Conservation (phyloP, 2,113 vertebrate genomes). For the Menidia beryllina region DNA sequence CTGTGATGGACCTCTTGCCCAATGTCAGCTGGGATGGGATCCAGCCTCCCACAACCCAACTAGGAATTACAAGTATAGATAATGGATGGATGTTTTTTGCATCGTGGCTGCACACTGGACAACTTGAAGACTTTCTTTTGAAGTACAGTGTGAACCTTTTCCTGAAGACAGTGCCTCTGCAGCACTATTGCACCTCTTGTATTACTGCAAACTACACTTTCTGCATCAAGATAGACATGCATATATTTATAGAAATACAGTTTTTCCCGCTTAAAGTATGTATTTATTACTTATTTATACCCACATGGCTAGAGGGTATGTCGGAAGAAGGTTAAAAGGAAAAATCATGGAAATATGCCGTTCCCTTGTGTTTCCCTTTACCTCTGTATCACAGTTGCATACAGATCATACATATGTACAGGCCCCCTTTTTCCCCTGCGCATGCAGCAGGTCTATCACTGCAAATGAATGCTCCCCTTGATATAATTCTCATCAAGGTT, state of each 20-base stretch:
- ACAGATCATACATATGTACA: slow-evolving; percentile 74
- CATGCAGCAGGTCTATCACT: slow-evolving; percentile 56
- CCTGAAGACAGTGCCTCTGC: neutral
- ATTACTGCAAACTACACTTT: neutral
- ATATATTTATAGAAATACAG: neutral
- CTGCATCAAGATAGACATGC: neutral
- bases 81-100: neutral
- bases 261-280: slow-evolving; percentile 27
- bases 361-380: slow-evolving; percentile 63
- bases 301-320: slow-evolving; percentile 47
- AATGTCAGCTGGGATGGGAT: too few relatives aligned
- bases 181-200: neutral
- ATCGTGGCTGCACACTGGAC: neutral
- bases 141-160: neutral
- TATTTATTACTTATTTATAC: slow-evolving; percentile 51
- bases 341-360: slow-evolving; percentile 48
- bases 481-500: slow-evolving; percentile 80
- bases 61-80: too few relatives aligned
- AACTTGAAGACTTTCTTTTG: neutral
- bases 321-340: slow-evolving; percentile 54
- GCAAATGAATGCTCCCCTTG: slow-evolving; percentile 73
- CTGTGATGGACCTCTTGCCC: too few relatives aligned
- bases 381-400: slow-evolving; percentile 66
- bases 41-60: too few relatives aligned
- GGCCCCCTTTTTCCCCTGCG: slow-evolving; percentile 48